Evolutionary conservation across 2,797 vertebrate species (phyloP).

Genomic region (Meriones psammophilus): DNA sequence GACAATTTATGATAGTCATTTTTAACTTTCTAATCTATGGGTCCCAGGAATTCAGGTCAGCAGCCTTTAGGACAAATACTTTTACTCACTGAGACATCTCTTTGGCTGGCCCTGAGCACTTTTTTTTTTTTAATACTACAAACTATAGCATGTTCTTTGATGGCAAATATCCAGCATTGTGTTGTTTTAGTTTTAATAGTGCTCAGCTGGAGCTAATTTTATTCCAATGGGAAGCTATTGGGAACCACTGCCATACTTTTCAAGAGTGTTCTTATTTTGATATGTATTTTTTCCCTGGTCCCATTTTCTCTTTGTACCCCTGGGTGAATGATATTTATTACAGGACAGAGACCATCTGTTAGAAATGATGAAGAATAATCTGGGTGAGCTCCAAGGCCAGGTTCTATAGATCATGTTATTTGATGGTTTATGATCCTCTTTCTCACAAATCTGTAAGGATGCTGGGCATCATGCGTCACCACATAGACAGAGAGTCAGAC

Average conservation of each 20-base stretch:
- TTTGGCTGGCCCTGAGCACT: background rate
- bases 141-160: background rate
- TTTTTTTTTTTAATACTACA: background rate
- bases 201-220: background rate
- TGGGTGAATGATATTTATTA: slow-evolving; percentile 50
- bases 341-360: slow-evolving; percentile 36
- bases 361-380: slow-evolving; percentile 74
- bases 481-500: slow-evolving; percentile 39
- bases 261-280: background rate
- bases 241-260: background rate
- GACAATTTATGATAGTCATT: background rate
- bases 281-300: background rate
- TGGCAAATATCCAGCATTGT: background rate
- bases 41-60: background rate
- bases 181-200: background rate
- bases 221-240: background rate
- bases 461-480: slow-evolving; percentile 39
- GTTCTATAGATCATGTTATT: slow-evolving; percentile 54
- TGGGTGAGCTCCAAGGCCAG: slow-evolving; percentile 38
- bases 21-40: background rate
- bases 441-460: slow-evolving; percentile 62
- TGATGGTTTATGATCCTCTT: slow-evolving; percentile 57
- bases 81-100: background rate
- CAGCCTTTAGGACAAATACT: background rate
- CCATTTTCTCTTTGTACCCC: background rate